phyloP scores from a whole-genome alignment of 2,888 invertebrate genomes.

The Subacronicta megacephala region DNA sequence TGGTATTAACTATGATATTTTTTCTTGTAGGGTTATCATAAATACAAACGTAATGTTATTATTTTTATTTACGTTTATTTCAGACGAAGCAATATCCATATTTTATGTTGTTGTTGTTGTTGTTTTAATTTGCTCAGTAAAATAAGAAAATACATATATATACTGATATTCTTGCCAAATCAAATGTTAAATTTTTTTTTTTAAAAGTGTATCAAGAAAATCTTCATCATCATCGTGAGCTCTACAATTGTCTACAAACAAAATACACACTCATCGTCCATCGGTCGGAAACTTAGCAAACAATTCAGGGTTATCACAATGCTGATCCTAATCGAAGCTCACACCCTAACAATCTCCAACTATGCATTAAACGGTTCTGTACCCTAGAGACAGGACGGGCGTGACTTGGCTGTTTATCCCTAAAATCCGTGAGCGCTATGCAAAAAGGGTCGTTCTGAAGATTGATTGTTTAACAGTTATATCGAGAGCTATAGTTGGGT shows the following conservation, averaged over 20 bases:
- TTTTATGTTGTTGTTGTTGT: no score
- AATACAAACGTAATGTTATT: no score
- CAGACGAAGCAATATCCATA: no score
- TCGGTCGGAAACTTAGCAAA: slow-evolving; percentile 52
- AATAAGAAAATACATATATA: no score
- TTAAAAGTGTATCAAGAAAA: background rate
- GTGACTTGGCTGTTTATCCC: slow-evolving; percentile 83
- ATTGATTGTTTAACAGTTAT: slow-evolving; percentile 85
- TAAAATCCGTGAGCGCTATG: slow-evolving; percentile 66
- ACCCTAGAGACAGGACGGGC: slow-evolving; percentile 80
- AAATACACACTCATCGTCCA: slow-evolving; percentile 50
- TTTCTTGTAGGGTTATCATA: no score
- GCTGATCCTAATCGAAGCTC: slow-evolving; percentile 73
- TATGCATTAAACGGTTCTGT: slow-evolving; percentile 81
- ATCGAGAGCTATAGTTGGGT: slow-evolving; percentile 58
- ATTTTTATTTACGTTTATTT: no score
- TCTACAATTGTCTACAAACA: slow-evolving; percentile 31
- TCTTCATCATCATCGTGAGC: background rate
- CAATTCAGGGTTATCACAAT: slow-evolving; percentile 61
- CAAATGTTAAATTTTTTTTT: background rate
- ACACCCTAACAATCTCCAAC: slow-evolving; percentile 77
- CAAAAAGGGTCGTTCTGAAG: slow-evolving; percentile 84
- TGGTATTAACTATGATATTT: no score
- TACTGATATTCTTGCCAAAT: background rate
- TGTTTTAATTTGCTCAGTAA: no score